phyloP scores from a whole-genome alignment of 2,888 invertebrate genomes.

The Volucella bombylans region DNA sequence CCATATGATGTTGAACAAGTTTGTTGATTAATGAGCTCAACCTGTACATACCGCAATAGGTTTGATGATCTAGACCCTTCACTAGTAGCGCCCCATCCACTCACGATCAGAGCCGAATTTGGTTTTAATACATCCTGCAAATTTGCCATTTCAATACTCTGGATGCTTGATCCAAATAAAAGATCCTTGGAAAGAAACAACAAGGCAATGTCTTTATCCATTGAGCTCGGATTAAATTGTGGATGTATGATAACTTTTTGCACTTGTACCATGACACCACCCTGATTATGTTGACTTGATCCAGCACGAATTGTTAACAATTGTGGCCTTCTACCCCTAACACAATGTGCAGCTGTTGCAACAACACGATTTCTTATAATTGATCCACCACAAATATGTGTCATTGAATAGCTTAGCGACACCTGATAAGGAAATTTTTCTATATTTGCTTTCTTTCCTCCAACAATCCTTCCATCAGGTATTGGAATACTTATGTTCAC shows the following conservation, averaged over 20 bases:
- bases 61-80: slow-evolving; percentile 10
- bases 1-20: slow-evolving; percentile 14
- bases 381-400: slow-evolving; percentile 42
- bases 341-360: slow-evolving; percentile 51
- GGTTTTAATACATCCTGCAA: not conserved
- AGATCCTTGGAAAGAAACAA: slow-evolving; percentile 22
- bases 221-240: slow-evolving; percentile 2
- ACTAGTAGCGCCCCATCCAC: slow-evolving; percentile 46
- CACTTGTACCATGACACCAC: slow-evolving; percentile 28
- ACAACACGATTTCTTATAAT: slow-evolving; percentile 32
- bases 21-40: slow-evolving; percentile 28
- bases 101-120: slow-evolving; percentile 23
- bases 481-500: slow-evolving; percentile 18
- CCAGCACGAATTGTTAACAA: slow-evolving; percentile 40
- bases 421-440: slow-evolving; percentile 48
- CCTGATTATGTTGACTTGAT: slow-evolving; percentile 25
- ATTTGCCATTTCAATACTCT: slow-evolving; percentile 27
- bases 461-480: slow-evolving; percentile 49
- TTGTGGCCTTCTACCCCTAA: slow-evolving; percentile 3
- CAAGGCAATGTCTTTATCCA: slow-evolving; percentile 41
- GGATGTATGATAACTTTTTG: slow-evolving; percentile 37
- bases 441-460: slow-evolving; percentile 32
- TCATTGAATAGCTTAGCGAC: slow-evolving; percentile 12
- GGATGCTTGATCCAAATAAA: not conserved
- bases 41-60: slow-evolving; percentile 19